phyloP scores from a whole-genome alignment of 2,888 invertebrate genomes.

The Erebia aethiops region DNA sequence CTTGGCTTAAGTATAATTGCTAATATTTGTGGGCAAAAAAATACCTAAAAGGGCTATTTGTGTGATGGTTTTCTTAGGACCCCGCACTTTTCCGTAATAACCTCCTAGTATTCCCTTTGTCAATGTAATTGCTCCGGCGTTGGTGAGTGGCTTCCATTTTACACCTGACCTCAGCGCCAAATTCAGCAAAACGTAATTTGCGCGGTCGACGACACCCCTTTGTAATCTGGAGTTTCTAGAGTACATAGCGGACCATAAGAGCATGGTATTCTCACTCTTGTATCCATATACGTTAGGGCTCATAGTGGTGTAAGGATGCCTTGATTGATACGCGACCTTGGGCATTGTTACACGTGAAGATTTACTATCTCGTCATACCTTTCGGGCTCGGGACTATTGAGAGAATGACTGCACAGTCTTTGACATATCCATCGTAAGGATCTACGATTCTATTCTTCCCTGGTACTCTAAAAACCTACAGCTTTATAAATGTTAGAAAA shows the following conservation, averaged over 20 bases:
- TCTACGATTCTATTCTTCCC: too few relatives aligned
- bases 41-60: neutral
- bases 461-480: too few relatives aligned
- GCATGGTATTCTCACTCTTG: slow-evolving; percentile 11
- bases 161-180: slow-evolving; percentile 29
- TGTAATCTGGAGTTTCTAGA: slow-evolving; percentile 18
- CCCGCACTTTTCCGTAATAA: slow-evolving; percentile 10
- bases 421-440: neutral
- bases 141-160: slow-evolving; percentile 21
- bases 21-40: neutral
- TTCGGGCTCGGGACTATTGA: neutral
- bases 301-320: slow-evolving; percentile 7
- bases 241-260: neutral
- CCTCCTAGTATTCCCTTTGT: slow-evolving; percentile 16
- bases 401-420: neutral
- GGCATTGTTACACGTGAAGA: slow-evolving; percentile 19
- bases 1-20: neutral
- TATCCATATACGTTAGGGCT: neutral
- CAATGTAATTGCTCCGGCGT: slow-evolving; percentile 20
- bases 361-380: slow-evolving; percentile 16
- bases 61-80: slow-evolving; percentile 7
- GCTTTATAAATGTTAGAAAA: too few relatives aligned
- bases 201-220: slow-evolving; percentile 26
- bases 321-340: slow-evolving; percentile 19
- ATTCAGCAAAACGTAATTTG: slow-evolving; percentile 26